phyloP scores from a whole-genome alignment of 1,140 invertebrate species.

The Halyomorpha halys region DNA sequence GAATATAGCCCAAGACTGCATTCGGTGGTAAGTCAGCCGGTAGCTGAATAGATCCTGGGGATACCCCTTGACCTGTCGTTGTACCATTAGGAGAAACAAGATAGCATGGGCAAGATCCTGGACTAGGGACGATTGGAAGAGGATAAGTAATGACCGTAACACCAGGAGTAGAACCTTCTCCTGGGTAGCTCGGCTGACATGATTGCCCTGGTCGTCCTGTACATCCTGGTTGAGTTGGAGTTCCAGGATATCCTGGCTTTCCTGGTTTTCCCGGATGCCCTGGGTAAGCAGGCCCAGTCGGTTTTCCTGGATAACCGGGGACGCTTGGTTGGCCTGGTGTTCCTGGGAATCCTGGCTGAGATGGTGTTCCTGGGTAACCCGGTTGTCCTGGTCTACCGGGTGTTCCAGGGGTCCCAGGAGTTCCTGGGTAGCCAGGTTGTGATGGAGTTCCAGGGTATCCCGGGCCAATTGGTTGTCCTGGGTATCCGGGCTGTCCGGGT shows the following conservation, averaged over 20 bases:
- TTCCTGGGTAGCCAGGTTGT: conserved; percentile 30
- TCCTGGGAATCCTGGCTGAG: conserved; percentile 32
- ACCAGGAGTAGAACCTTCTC: conserved; percentile 27
- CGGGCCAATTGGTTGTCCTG: conserved; percentile 29
- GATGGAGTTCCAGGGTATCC: conserved; percentile 26
- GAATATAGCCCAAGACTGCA: conserved; percentile 45
- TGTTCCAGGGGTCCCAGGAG: conserved; percentile 30
- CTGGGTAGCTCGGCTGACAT: conserved; percentile 22
- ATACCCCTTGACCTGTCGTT: neutral
- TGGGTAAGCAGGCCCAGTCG: conserved; percentile 25
- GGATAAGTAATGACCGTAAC: conserved; percentile 42
- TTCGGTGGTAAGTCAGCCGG: conserved; percentile 34
- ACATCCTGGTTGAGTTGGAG: conserved; percentile 27
- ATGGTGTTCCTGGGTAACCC: conserved; percentile 32
- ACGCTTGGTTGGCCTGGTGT: conserved; percentile 32
- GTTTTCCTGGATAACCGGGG: conserved; percentile 25
- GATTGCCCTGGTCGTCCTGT: conserved; percentile 29
- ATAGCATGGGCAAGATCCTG: conserved; percentile 44
- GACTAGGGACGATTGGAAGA: conserved; percentile 42
- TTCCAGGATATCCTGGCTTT: conserved; percentile 23
- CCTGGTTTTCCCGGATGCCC: conserved; percentile 25
- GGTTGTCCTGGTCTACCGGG: conserved; percentile 30
- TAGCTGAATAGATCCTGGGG: conserved; percentile 7
- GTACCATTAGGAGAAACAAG: conserved; percentile 38
- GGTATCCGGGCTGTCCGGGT: conserved; percentile 31